Base-by-base conservation (phyloP, 2,888 invertebrate species). In the Therioaphis trifolii region DNA sequence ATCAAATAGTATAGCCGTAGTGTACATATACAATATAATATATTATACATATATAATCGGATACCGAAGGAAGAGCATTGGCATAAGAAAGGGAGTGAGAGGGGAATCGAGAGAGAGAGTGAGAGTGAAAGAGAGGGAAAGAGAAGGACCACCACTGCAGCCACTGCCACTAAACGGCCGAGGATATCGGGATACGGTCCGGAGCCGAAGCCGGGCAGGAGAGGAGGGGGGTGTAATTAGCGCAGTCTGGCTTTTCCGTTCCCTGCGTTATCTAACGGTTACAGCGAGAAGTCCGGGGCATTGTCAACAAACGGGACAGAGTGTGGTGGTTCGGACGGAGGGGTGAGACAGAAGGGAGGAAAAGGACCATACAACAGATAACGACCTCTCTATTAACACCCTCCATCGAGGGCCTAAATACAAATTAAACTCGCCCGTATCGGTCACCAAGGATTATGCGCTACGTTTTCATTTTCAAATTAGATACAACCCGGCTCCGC, bases 301-400 rank as follows among this genome's bases (percentile, higher is more conserved):
- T 82, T 82, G 82, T 82, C 82, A 82, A 82, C 74, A 82, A 74
- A 55, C 76, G 43, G 78, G 40, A 40, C 5, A 21, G 76, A 61
- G 29, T 15, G 24, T 15, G 24, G 78, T 15, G 40, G 68, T 27
- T 18, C 18, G 68, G 61, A n/a, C 11, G 68, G 68, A 18, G 55
- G 29, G 79, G 18, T 21, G 55, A 35, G 63, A 3, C 9, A n/a
- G 52, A 35, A 35, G 18, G 27, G 66, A n/a, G 43, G 55, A 35
- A 69, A 80, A 80, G 80, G 80, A 80, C 74, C 82, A 52, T 82
- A 82, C 82, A 82, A 82, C 82, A 82, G 82, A 82, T 82, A 82
- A 82, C 82, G 82, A 82, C 82, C 82, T 82, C 82, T 82, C 82
- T 82, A 82, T 82, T 82, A 82, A 82, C 82, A 82, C 82, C 82